Conservation (phyloP, 1,140 invertebrate species). For the Leptinotarsa lineolata region DNA sequence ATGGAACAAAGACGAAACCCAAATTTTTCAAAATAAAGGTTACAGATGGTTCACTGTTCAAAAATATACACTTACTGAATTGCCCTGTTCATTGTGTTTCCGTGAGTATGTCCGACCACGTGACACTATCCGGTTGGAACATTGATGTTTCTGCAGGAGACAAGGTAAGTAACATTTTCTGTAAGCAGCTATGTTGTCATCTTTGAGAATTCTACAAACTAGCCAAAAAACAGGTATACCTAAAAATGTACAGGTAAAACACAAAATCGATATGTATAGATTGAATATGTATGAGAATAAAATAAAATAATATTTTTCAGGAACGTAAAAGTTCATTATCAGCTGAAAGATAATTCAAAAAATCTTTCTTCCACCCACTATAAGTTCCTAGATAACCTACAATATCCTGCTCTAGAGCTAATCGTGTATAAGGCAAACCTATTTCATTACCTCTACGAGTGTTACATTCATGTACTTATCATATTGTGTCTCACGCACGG, state of each 20-base stretch:
- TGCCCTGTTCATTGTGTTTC: constrained; percentile 34
- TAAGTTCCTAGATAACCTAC: too few relatives aligned
- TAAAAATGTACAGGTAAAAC: too few relatives aligned
- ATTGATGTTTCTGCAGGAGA: constrained; percentile 38
- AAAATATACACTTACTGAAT: constrained; percentile 33
- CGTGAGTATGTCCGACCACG: constrained; percentile 20
- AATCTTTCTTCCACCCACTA: too few relatives aligned
- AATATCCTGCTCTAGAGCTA: too few relatives aligned
- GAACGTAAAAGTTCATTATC: too few relatives aligned
- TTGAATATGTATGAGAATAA: too few relatives aligned
- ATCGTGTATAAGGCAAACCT: too few relatives aligned
- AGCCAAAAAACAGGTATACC: too few relatives aligned
- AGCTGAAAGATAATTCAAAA: too few relatives aligned
- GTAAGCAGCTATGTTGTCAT: neutral
- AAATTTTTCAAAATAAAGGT: constrained; percentile 36
- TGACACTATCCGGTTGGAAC: constrained; percentile 22
- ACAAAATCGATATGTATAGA: too few relatives aligned
- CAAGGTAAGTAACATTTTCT: neutral
- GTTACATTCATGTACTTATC: neutral
- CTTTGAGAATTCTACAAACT: too few relatives aligned
- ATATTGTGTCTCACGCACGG: neutral
- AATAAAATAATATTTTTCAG: too few relatives aligned
- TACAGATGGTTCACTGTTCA: constrained; percentile 28
- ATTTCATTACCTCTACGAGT: neutral
- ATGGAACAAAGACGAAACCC: constrained; percentile 26